Evolutionary conservation across 2,888 invertebrate species (phyloP).

Genomic region (Alcis repandata): DNA sequence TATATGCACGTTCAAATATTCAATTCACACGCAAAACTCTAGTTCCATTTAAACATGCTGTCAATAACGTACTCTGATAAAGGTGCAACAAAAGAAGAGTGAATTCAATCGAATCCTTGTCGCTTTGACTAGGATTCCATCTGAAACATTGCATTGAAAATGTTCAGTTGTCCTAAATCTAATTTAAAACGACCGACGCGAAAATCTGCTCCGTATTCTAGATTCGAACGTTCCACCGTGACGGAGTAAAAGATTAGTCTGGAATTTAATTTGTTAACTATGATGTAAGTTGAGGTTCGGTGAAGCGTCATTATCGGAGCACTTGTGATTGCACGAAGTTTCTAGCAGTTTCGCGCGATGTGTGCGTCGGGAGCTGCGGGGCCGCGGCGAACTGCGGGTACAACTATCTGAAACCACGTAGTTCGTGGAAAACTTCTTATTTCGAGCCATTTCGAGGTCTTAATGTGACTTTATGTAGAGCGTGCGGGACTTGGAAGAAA

Average conservation of each 20-base stretch:
- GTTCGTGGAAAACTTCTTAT: slow-evolving; percentile 46
- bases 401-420: slow-evolving; percentile 58
- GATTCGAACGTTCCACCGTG: slow-evolving; percentile 45
- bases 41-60: slow-evolving; percentile 44
- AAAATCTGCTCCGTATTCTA: slow-evolving; percentile 54
- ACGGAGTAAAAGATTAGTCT: slow-evolving; percentile 54
- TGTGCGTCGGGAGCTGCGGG: slow-evolving; percentile 47
- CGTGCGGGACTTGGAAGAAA: slow-evolving; percentile 23
- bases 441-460: slow-evolving; percentile 40
- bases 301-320: slow-evolving; percentile 57
- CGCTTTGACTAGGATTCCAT: slow-evolving; percentile 69
- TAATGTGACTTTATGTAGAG: slow-evolving; percentile 39
- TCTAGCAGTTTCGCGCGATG: slow-evolving; percentile 50
- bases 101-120: slow-evolving; percentile 74
- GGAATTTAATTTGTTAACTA: slow-evolving; percentile 70
- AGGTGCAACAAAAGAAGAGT: slow-evolving; percentile 68
- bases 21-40: slow-evolving; percentile 45
- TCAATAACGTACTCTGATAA: slow-evolving; percentile 57
- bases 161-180: slow-evolving; percentile 74
- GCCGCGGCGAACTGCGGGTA: slow-evolving; percentile 47
- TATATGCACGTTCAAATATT: slow-evolving; percentile 39
- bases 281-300: slow-evolving; percentile 62
- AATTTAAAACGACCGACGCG: slow-evolving; percentile 64
- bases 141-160: slow-evolving; percentile 68
- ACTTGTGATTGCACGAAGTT: slow-evolving; percentile 60